These are phyloP conservation scores for Ennomos quercinarius DNA, from an alignment of 2,888 invertebrate genomes.

Conservation along the genomic window DNA sequence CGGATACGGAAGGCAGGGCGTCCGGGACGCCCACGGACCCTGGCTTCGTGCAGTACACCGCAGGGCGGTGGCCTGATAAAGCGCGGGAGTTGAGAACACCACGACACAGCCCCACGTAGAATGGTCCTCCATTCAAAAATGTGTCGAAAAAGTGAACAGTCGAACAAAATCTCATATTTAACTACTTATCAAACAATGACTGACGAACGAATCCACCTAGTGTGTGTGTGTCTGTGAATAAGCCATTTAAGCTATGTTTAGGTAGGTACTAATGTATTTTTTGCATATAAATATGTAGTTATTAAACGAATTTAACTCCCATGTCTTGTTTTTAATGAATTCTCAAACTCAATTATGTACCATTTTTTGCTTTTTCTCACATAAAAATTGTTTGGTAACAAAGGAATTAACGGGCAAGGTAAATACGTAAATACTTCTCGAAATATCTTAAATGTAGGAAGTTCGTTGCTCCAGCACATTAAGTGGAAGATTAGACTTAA, in stretches of 20 bases:
- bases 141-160: slow-evolving; percentile 13
- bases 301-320: slow-evolving; percentile 51
- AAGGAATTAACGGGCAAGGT: slow-evolving; percentile 65
- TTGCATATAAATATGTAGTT: slow-evolving; percentile 43
- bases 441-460: slow-evolving; percentile 63
- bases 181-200: slow-evolving; percentile 43
- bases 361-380: slow-evolving; percentile 51
- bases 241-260: slow-evolving; percentile 44
- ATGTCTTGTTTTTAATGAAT: slow-evolving; percentile 54
- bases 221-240: slow-evolving; percentile 51
- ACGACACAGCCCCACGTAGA: slow-evolving; percentile 79
- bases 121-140: slow-evolving; percentile 1
- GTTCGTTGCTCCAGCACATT: slow-evolving; percentile 69
- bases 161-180: slow-evolving; percentile 24
- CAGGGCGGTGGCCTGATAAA: slow-evolving; percentile 87
- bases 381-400: slow-evolving; percentile 60
- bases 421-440: slow-evolving; percentile 55
- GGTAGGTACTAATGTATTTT: slow-evolving; percentile 56
- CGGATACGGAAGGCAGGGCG: slow-evolving; percentile 73
- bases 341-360: slow-evolving; percentile 49
- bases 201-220: slow-evolving; percentile 54
- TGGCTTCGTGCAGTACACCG: slow-evolving; percentile 90
- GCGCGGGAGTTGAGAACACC: slow-evolving; percentile 83
- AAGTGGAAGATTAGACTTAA: slow-evolving; percentile 75
- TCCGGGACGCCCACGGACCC: slow-evolving; percentile 90